Conservation (phyloP, 2,888 invertebrate species). For the Rhingia campestris region DNA sequence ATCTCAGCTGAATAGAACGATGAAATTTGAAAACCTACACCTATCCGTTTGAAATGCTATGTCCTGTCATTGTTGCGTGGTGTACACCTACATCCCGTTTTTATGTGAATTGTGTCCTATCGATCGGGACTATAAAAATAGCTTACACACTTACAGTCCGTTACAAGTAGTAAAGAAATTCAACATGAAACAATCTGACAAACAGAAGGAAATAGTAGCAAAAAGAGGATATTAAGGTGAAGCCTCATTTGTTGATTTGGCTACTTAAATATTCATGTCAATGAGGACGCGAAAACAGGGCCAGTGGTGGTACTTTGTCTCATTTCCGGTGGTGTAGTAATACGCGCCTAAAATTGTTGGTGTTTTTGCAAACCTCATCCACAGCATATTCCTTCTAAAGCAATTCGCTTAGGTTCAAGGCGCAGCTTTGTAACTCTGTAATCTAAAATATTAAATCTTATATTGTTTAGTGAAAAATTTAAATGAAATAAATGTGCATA, state of each 20-base stretch:
- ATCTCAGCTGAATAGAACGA: neutral
- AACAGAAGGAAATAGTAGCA: neutral
- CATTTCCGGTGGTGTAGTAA: neutral
- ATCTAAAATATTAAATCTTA: neutral
- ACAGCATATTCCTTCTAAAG: no score
- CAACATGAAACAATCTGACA: constrained; percentile 25
- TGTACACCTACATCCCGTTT: neutral
- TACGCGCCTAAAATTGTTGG: no score
- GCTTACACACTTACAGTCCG: constrained; percentile 16
- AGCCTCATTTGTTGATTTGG: constrained; percentile 44
- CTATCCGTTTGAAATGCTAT: neutral
- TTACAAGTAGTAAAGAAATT: constrained; percentile 15
- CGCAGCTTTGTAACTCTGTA: neutral
- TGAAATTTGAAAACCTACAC: neutral
- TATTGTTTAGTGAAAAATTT: constrained; percentile 4
- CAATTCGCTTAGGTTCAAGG: no score
- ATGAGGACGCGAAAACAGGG: neutral
- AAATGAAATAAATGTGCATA: neutral
- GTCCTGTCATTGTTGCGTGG: constrained; percentile 2
- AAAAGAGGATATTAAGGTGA: neutral
- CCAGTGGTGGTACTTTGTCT: neutral
- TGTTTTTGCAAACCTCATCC: no score
- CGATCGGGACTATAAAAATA: constrained; percentile 46
- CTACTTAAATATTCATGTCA: constrained; percentile 29
- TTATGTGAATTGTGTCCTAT: constrained; percentile 13